Base-by-base conservation (phyloP, 1,140 invertebrate genomes). In the Neotoxoptera formosana region DNA sequence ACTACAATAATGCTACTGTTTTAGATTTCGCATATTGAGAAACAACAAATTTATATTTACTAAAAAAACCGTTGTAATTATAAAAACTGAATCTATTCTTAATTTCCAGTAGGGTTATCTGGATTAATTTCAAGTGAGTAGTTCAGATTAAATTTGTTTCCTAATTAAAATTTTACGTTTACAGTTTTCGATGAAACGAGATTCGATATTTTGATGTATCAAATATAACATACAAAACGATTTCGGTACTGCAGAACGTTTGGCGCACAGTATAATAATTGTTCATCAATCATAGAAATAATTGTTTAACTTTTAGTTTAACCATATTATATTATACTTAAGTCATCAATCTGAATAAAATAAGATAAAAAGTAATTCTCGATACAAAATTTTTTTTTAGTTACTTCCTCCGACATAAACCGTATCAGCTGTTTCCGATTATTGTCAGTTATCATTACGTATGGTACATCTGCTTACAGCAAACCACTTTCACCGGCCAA, bases 401-500 rank as follows among this genome's bases (percentile, higher is more conserved):
- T 30, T n/a, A 76, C 30, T 83, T 36, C 76, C 34, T 83, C 0
- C 76, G 23, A 20, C 7, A 76, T 7, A 87, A 30, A 48, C 14
- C 30, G 47, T 48, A 87, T 87, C 30, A 87, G 86, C 86, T 87
- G 86, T 87, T 87, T 87, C 7, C 30, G 47, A 87, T 48, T 87
- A 34, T 87, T n/a, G 87, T 53, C 23, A n/a, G 45, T 87, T 47
- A 34, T n/a, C 51, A 90, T 67, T 90, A 90, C 89, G 56, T 90
- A 67, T 60, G 88, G 45, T 90, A 90, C 89, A 30, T 90, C 89
- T 67, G 53, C 53, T 90, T 3, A 56, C 56, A 45, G 89, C 56
- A 67, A 90, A 90, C 89, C 89, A 67, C 89, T 90, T 90, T 90
- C 89, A 90, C 89, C 53, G 45, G 89, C 89, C 11, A 41, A 90